A percentile compares a stretch with the other conserved stretches of the same genome.
phyloP scores from a whole-genome alignment of 2,797 vertebrate genomes.

The Tokudaia muenninki region DNA sequence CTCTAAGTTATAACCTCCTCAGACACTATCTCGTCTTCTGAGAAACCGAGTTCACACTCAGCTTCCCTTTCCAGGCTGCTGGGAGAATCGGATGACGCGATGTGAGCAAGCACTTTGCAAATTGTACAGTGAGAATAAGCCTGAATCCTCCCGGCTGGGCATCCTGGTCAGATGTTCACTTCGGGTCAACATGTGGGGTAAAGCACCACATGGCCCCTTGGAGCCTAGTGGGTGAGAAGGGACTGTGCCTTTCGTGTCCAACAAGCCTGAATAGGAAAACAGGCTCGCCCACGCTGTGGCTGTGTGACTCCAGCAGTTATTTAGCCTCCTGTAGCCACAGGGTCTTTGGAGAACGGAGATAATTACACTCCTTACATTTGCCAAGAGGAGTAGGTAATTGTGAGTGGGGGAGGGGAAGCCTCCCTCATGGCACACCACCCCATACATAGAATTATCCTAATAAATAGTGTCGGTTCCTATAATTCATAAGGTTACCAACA shows the following conservation, averaged over 20 bases:
- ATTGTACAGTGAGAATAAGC: conserved; percentile 4
- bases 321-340: conserved; percentile 46
- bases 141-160: background rate
- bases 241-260: background rate
- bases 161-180: background rate
- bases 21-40: conserved; percentile 35
- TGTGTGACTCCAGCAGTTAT: background rate
- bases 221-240: background rate
- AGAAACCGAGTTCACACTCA: background rate
- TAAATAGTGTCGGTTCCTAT: background rate
- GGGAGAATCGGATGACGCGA: background rate
- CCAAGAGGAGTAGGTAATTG: background rate
- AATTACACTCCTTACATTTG: background rate
- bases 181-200: background rate
- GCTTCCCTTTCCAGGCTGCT: background rate
- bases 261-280: background rate
- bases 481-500: background rate
- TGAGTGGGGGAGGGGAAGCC: background rate
- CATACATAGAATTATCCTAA: background rate
- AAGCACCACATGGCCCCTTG: background rate
- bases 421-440: background rate
- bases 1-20: conserved; percentile 11
- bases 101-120: background rate
- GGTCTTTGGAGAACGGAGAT: background rate
- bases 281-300: background rate